Conservation (phyloP, 2,113 vertebrate genomes). For the Desmodus rotundus region DNA sequence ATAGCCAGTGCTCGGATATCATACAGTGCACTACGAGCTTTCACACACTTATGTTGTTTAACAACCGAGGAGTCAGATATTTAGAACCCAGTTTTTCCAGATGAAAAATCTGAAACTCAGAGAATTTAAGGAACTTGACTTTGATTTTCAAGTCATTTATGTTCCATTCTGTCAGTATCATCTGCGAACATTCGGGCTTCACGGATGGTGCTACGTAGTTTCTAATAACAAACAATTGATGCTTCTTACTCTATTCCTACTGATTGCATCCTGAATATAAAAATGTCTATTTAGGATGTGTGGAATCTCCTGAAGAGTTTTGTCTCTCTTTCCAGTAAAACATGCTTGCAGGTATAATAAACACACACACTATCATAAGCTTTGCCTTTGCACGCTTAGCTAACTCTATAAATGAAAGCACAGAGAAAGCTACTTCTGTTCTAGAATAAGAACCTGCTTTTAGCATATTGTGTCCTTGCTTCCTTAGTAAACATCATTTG, state of each 20-base stretch:
- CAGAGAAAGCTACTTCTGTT: background rate
- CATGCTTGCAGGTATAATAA: background rate
- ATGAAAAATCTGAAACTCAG: constrained; percentile 22
- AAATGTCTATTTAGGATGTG: background rate
- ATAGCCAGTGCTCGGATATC: background rate
- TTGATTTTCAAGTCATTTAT: constrained; percentile 16
- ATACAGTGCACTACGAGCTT: background rate
- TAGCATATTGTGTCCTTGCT: background rate
- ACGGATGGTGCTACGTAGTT: background rate
- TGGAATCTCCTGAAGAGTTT: background rate
- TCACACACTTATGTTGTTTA: constrained; percentile 25
- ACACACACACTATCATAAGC: background rate
- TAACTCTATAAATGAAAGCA: background rate
- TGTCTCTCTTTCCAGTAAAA: background rate
- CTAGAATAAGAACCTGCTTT: background rate
- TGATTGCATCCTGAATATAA: background rate
- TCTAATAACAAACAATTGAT: background rate
- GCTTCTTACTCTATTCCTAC: background rate
- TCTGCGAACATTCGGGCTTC: background rate
- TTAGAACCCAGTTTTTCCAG: constrained; percentile 13
- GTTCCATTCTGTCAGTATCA: background rate
- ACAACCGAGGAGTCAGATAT: background rate
- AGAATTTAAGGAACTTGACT: constrained; percentile 16
- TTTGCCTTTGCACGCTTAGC: background rate
- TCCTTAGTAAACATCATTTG: background rate